A percentile compares a stretch with the other conserved stretches of the same genome.
Evolutionary conservation across 2,888 invertebrate species (phyloP).

Genomic region (Perdita meconis): DNA sequence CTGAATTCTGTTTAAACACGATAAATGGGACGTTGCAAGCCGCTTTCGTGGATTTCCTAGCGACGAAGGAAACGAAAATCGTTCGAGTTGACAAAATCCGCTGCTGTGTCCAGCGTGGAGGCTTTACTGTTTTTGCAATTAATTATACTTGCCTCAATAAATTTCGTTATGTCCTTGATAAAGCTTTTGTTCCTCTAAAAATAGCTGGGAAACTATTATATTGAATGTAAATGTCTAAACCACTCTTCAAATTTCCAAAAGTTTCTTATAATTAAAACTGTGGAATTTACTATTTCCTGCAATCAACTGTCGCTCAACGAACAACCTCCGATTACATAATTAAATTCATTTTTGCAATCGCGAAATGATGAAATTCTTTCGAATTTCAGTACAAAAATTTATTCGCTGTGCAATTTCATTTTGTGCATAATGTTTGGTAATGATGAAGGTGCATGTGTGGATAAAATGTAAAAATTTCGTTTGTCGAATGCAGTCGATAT

Average conservation of each 20-base stretch:
- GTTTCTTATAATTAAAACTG: too few species aligned
- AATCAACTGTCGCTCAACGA: too few species aligned
- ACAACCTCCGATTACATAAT: background rate
- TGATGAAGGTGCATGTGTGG: background rate
- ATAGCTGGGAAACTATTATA: too few species aligned
- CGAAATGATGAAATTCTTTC: background rate
- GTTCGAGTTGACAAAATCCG: constrained; percentile 25
- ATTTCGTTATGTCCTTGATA: too few species aligned
- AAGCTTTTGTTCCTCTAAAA: too few species aligned
- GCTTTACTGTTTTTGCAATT: constrained; percentile 35
- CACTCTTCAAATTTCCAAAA: too few species aligned
- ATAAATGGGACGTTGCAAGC: constrained; percentile 18
- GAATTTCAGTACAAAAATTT: too few species aligned
- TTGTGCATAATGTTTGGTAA: background rate
- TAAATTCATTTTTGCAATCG: background rate
- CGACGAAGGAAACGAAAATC: constrained; percentile 20
- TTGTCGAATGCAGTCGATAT: background rate
- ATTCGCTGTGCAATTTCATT: too few species aligned
- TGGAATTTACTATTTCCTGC: too few species aligned
- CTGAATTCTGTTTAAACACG: constrained; percentile 30
- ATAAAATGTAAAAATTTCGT: background rate
- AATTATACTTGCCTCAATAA: background rate
- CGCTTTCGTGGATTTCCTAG: constrained; percentile 10
- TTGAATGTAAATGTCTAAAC: too few species aligned
- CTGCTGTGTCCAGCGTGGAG: constrained; percentile 13